Base-by-base conservation (phyloP, 2,888 invertebrate genomes). In the Nemotelus nigrinus region DNA sequence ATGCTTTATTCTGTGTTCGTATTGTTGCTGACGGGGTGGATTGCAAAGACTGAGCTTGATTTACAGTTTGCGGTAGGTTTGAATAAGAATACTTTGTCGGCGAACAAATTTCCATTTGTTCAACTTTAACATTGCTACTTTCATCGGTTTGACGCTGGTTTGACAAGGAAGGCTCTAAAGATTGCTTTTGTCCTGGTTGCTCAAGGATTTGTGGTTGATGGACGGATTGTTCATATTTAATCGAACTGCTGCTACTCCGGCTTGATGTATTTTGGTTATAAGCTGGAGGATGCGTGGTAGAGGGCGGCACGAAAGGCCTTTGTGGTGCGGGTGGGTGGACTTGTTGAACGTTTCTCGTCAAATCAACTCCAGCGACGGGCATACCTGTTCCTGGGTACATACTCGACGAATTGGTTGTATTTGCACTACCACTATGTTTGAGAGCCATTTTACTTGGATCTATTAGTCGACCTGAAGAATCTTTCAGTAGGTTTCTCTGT, bases 201-300 rank as follows among this genome's bases (percentile, higher is more conserved):
- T 76, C 45, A 39, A 68, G 79, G 48, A 77, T 64, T 75, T 80
- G 81, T 70, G 78, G 79, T 71, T 82, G 82, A 78, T 82, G 82
- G 77, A 78, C 80, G 78, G 79, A 78, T 77, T 82, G 83, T 81
- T 84, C 83, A 79, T 83, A 82, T 80, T 87, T 84, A 48, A 43
- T 44, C 82, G 79, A 82, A 74, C 63, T 76, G 60, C 43, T 76
- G 43, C 53, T 72, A 44, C 76, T 74, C 50, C 45, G 53, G 44
- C 39, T 77, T n/a, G 63, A 48, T 60, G 76, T 78, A 58, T 79
- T 75, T 81, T 82, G 80, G 76, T 79, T 78, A 70, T 80, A 80
- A 64, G 78, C 80, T 72, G 82, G 76, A 50, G 77, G 63, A 71
- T 81, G 82, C 63, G 77, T 74, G 45, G 41, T 50, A 50, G 7